Conservation (phyloP, 2,113 vertebrate species). For the Aegotheles bennettii region DNA sequence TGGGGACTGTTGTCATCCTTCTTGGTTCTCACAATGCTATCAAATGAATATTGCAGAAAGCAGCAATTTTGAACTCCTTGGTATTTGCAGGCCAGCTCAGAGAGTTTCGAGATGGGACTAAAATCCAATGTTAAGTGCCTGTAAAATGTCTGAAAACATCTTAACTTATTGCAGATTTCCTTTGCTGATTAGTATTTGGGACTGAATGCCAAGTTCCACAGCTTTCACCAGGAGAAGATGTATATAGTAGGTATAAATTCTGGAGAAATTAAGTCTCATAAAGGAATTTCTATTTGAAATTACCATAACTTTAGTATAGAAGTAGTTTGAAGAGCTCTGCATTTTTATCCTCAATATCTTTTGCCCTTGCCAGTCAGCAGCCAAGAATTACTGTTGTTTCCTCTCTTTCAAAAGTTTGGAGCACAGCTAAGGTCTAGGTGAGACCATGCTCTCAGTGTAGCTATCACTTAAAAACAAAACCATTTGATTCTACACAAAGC, state of each 20-base stretch:
- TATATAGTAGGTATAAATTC: background rate
- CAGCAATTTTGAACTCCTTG: background rate
- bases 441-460: background rate
- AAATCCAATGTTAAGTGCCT: background rate
- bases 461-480: background rate
- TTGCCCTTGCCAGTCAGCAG: background rate
- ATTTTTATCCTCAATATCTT: background rate
- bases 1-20: background rate
- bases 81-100: background rate
- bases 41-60: background rate
- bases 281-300: conserved; percentile 22
- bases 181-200: background rate
- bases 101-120: background rate
- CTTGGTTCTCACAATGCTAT: background rate
- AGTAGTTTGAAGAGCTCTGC: background rate
- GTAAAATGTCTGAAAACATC: background rate
- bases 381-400: background rate
- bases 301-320: background rate
- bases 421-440: background rate
- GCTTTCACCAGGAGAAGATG: background rate
- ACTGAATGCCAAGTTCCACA: background rate
- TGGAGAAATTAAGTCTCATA: background rate
- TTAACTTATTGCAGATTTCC: background rate
- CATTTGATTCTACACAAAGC: background rate
- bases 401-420: background rate